Evolutionary conservation across 2,797 vertebrate species (phyloP), one percentile per base, ranked within the genome.

Genomic region (Mus caroli): DNA sequence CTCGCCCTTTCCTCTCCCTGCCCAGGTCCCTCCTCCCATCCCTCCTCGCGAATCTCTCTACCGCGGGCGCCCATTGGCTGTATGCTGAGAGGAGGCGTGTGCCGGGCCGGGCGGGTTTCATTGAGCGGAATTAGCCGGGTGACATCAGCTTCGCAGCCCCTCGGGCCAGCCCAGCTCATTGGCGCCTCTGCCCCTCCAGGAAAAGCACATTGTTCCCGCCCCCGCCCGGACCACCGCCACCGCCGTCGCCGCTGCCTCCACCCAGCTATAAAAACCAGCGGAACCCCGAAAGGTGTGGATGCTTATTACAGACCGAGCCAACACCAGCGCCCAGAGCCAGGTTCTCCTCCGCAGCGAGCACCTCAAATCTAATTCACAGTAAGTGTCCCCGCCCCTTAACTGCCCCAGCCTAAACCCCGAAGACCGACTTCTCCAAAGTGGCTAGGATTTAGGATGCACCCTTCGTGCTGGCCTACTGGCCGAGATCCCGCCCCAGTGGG

Each of bases 261-360:
- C 94, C 94, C 93, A 94, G 69, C 98, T 99, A 99, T 99, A 99
- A 99, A 99, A 99, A 91, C 97, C 97, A 24, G 97, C 96, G 64
- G 97, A 96, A 97, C 98, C 92, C 96, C 94, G 97, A 95, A 98
- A 98, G 98, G 98, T 98, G 98, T 98, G 98, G 98, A 98, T 98
- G 98, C 98, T 96, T 76, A 86, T 91, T n/a, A 92, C 52, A 88
- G 96, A 98, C 98, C 96, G 97, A 86, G 92, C 94, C 96, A 84
- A 67, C 80, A 15, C 46, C 96, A 15, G 88, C 87, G 60, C 60
- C 43, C 3, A 11, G 67, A 87, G 96, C 91, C 94, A 28, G 79
- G 43, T 62, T 93, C 89, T 83, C 88, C 69, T 19, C 88, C 1
- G 62, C 83, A 46, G 92, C 80, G 3, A n/a, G 62, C 43, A 67